These are phyloP conservation scores for Lapara coniferarum DNA, from an alignment of 2,888 invertebrate species.

Conservation along the genomic window DNA sequence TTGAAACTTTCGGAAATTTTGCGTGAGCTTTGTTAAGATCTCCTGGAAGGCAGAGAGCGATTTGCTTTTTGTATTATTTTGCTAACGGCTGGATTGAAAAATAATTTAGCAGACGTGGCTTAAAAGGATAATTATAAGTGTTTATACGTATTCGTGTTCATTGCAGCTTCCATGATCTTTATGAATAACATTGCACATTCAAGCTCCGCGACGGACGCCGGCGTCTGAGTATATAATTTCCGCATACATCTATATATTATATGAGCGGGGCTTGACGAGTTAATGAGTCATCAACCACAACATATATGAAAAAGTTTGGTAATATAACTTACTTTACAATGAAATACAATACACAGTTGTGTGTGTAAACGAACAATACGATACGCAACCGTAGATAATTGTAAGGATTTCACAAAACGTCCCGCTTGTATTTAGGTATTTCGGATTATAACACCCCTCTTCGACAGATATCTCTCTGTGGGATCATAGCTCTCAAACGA, in stretches of 20 bases:
- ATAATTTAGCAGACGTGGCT: not conserved
- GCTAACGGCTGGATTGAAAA: not conserved
- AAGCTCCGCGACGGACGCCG: no score
- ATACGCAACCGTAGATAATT: slow-evolving; percentile 40
- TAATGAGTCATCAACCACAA: not conserved
- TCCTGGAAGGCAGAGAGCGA: not conserved
- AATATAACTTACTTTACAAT: slow-evolving; percentile 2
- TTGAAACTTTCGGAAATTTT: not conserved
- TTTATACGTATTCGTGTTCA: no score
- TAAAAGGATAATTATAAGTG: no score
- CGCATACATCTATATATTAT: no score
- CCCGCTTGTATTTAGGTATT: slow-evolving; percentile 31
- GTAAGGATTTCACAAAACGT: slow-evolving; percentile 39
- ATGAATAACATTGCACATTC: not conserved
- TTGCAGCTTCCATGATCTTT: no score
- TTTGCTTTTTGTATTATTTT: not conserved
- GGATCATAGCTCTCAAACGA: no score
- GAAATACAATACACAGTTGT: not conserved
- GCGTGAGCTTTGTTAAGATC: not conserved
- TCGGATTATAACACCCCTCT: no score
- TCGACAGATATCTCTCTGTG: no score
- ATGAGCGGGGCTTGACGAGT: no score
- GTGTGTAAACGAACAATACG: slow-evolving; percentile 29
- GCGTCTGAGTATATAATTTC: no score
- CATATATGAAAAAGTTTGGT: not conserved